Base-by-base conservation (phyloP, 2,113 vertebrate genomes). In the Halcyon senegalensis region DNA sequence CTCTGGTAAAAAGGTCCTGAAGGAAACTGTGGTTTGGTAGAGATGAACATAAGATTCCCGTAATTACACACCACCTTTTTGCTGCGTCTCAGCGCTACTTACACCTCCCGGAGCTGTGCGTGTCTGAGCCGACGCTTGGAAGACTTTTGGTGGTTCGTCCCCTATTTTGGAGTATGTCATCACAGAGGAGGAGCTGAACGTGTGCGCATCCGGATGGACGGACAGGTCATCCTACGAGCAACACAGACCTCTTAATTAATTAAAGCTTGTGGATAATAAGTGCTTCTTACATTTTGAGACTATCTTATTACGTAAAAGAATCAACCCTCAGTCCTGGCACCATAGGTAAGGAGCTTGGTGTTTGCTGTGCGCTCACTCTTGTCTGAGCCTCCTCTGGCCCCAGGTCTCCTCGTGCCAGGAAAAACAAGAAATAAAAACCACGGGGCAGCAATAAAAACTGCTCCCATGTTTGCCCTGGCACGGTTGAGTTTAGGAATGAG, bases 111-210 rank as follows among this genome's bases (percentile, higher is more conserved):
- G 99, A 85, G 98, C 99, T 2, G 89, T 96, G 39, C 98, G 98
- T 1, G 98, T 99, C 90, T 99, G 98, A 25, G 98, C 94, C 4
- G 98, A 97, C 31, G 99, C 99, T 17, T 99, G 98, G 97, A 99
- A 99, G 51, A 99, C 98, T 88, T 99, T 99, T 20, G 99, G 97
- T 16, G 99, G 98, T 67, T 99, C 99, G 81, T 99, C 96, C 59
- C 99, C 99, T 67, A 97, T 88, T 97, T 98, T 99, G 93, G 99
- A 99, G 84, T 99, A 99, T 1, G 98, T 99, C 98, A 99, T 98
- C 83, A 99, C 92, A 19, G 99, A 99, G 31, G 99, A 99, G 72
- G 99, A 99, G 97, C 98, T 98, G 98, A 99, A 99, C 0, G 98
- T 98, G 96, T 99, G 99, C 4, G 88, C 80, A 58, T 97, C 98